Evolutionary conservation across 2,888 invertebrate species (phyloP).

Genomic region (Eulithis prunata): DNA sequence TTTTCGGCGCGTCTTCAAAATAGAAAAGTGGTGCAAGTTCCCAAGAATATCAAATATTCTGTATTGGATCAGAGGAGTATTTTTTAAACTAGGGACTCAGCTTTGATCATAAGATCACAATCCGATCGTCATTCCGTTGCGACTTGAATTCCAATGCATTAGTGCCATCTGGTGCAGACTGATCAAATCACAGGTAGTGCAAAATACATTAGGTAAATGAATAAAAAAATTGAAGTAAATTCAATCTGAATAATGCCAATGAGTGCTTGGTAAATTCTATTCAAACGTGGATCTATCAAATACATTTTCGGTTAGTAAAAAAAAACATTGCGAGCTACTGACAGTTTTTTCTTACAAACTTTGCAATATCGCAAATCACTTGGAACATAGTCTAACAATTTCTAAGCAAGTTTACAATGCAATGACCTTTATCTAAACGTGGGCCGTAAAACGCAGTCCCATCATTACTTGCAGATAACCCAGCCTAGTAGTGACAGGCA

Average conservation of each 20-base stretch:
- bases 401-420: constrained; percentile 24
- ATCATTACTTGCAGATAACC: constrained; percentile 27
- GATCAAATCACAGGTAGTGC: constrained; percentile 2
- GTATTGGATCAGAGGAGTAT: no score
- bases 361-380: constrained; percentile 33
- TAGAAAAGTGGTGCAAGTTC: neutral
- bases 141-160: constrained; percentile 16
- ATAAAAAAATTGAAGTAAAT: neutral
- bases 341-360: neutral
- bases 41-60: no score
- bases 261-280: no score
- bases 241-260: neutral
- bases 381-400: constrained; percentile 22
- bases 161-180: constrained; percentile 15
- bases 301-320: no score
- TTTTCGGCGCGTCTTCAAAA: neutral
- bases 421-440: constrained; percentile 27
- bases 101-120: neutral
- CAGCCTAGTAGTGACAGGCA: constrained; percentile 4
- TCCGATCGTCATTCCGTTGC: constrained; percentile 1
- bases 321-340: no score
- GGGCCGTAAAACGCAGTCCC: constrained; percentile 24
- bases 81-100: no score
- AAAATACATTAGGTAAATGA: constrained; percentile 1
- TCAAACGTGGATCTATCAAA: no score